These are phyloP conservation scores for Drosophila rufa DNA, from an alignment of 1,140 invertebrate genomes.

Conservation along the genomic window DNA sequence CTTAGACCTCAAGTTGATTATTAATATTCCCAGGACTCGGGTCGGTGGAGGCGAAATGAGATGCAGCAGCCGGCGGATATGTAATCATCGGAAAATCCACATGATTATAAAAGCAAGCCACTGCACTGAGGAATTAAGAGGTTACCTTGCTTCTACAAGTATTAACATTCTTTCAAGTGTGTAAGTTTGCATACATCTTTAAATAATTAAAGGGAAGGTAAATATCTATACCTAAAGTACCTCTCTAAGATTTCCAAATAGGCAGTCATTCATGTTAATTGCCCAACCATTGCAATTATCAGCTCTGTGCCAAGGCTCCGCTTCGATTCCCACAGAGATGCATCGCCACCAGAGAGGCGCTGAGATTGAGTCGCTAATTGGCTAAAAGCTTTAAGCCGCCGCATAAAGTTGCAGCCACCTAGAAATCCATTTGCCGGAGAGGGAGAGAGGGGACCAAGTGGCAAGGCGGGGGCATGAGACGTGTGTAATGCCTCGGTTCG, in stretches of 20 bases:
- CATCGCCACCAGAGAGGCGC: constrained; percentile 1
- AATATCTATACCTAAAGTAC: neutral
- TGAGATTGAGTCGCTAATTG: constrained; percentile 30
- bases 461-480: constrained; percentile 1
- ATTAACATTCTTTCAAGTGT: constrained; percentile 1
- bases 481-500: constrained; percentile 57
- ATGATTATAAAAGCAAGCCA: constrained; percentile 16
- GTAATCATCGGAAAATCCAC: constrained; percentile 23
- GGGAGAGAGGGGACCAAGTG: neutral
- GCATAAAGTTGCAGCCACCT: constrained; percentile 25
- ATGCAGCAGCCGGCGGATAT: constrained; percentile 35
- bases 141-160: neutral
- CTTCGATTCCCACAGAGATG: constrained; percentile 21
- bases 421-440: constrained; percentile 20
- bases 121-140: constrained; percentile 2
- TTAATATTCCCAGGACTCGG: constrained; percentile 41
- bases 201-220: neutral
- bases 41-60: constrained; percentile 5
- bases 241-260: too few species aligned
- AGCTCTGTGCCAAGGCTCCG: constrained; percentile 23
- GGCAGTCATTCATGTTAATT: constrained; percentile 1
- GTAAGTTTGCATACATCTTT: neutral
- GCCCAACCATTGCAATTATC: constrained; percentile 4
- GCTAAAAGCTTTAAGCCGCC: constrained; percentile 25
- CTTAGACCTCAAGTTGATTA: constrained; percentile 54